Evolutionary conservation across 2,888 invertebrate species (phyloP), one percentile per base, ranked within the genome.

Genomic region (Cheilosia vernalis): DNA sequence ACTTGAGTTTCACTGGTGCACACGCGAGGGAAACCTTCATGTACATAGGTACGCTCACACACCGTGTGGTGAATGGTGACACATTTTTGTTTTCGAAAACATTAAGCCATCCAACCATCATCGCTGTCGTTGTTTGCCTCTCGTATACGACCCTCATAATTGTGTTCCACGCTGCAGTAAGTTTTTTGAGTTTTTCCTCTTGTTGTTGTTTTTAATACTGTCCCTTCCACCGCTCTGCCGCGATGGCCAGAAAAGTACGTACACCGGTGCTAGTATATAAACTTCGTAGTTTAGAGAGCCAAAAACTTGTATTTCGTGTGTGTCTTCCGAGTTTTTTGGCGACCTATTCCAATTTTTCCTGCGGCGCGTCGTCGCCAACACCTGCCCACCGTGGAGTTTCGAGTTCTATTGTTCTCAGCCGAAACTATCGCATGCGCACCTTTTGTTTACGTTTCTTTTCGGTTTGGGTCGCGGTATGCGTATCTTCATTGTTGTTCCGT

Each of bases 331-430:
- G 69, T 21, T 74, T 81, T 79, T 84, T 80, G 80, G 84, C 84
- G 84, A 84, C 84, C 84, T 84, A 84, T 84, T 84, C 80, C 84
- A 84, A 84, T 84, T 84, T 80, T 80, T 73, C 47, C 17, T 37
- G 40, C 40, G 51, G 67, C 33, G 13, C 37, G 37, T 37, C 37
- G 37, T 37, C 37, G 37, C 79, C 49, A 73, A 24, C 74, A 74
- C 64, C 80, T 77, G 77, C 61, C 67, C 67, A 17, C 30, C 56
- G 84, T 56, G 84, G 58, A 60, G 64, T 55, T 69, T 70, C 58
- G 27, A 53, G 61, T 63, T 70, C 80, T 77, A 84, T 80, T 84
- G 80, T 84, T 80, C 74, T 66, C 80, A 21, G 47, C 72, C 73
- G 37, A 78, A 73, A 77, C 82, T 61, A 83, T 78, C 56, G 83